Evolutionary conservation across 1,140 invertebrate species (phyloP), one percentile per base, ranked within the genome.

Genomic region (Aricia agestis): DNA sequence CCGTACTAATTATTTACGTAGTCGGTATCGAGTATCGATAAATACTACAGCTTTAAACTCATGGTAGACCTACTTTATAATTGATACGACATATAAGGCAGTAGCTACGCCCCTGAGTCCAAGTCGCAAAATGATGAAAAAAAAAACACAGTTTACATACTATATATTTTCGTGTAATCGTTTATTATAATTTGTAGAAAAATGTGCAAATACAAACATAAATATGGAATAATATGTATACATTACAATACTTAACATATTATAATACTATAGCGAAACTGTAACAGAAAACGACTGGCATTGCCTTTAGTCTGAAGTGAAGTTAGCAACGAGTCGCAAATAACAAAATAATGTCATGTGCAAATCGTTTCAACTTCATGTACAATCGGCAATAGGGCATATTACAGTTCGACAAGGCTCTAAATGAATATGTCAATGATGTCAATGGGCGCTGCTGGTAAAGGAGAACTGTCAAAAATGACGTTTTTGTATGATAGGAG

Each of bases 131-230:
- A 25, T 36, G 6, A 36, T 36, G 36, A 36, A 7, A 36, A 36
- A 6, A 9, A 36, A 36, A 36, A 36, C 36, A 36, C 36, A 36
- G 36, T 9, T 36, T 36, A 36, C 36, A 36, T 36, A 36, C 36
- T 59, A 77, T 85, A 85, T 86, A 85, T 88, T 86, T 78, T 86
- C 76, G 85, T 90, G 86, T 86, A 86, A 82, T 85, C 83, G 73
- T 86, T 86, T 86, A 52, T 52, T 52, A 87, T 84, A 89, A 85
- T 85, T 85, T 83, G 81, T 83, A 87, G 79, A 86, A 83, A 83
- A 88, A 82, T 84, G 84, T 88, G 88, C 85, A 84, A 87, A 83
- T 87, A 87, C 82, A 86, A 80, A 83, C 74, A 78, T 86, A 82
- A 79, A 80, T 86, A 90, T 80, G 78, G 81, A 87, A 83, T 86